Evolutionary conservation across 2,113 vertebrate species (phyloP).

Genomic region (Quiscalus mexicanus): DNA sequence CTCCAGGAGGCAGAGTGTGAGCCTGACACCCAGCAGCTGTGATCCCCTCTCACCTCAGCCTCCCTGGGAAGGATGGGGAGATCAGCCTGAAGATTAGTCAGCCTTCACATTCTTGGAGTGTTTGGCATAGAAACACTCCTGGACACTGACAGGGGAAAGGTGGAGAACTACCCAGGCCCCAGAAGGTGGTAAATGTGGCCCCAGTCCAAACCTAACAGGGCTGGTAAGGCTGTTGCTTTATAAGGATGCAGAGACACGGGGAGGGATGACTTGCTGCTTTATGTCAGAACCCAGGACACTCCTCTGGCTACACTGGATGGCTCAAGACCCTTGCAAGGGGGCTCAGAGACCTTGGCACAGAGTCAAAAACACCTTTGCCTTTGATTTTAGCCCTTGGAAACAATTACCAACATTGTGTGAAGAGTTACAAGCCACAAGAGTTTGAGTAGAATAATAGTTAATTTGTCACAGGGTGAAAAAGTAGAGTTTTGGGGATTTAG

Average conservation of each 20-base stretch:
- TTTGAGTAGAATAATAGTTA: no score
- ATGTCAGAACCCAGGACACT: no score
- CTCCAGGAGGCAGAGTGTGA: background rate
- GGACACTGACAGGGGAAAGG: conserved; percentile 35
- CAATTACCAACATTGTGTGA: no score
- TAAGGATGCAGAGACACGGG: background rate
- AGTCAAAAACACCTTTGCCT: no score
- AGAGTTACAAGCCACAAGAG: no score
- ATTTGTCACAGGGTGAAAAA: no score
- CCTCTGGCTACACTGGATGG: no score
- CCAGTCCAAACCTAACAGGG: conserved; percentile 7
- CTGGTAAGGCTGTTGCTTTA: background rate
- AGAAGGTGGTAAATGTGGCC: background rate
- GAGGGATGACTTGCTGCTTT: background rate
- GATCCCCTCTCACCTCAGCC: background rate
- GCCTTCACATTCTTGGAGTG: conserved; percentile 38
- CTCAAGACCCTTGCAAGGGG: no score
- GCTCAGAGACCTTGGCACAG: no score
- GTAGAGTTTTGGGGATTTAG: no score
- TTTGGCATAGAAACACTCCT: conserved; percentile 53
- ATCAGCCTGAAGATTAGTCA: conserved; percentile 13
- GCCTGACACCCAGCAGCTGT: background rate
- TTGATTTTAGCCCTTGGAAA: no score
- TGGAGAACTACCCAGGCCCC: background rate
- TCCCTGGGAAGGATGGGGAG: background rate